Evolutionary conservation across 1,140 invertebrate genomes (phyloP), one percentile per base, ranked within the genome.

Genomic region (Caligus rogercresseyi): DNA sequence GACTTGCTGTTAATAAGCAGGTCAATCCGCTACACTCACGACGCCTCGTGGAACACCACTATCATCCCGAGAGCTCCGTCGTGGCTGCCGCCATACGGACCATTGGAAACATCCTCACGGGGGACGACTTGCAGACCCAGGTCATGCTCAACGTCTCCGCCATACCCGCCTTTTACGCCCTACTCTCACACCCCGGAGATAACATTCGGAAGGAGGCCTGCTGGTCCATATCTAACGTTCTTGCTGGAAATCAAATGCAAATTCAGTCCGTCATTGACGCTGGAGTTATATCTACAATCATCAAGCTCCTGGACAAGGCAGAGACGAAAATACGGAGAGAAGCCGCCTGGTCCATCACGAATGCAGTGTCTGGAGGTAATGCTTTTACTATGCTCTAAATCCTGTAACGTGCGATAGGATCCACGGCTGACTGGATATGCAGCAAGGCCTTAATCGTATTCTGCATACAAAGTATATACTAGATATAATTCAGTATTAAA

Each of bases 201-300:
- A 81, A 83, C 21, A 83, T 96, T 54, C 80, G 86, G 58, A 98
- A 98, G 77, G 94, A 98, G 75, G 89, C 92, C 3, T 96, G 91
- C 72, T 98, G 94, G 93, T 95, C 93, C 52, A 85, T 98, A 66
- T 96, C 91, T 43, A 98, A 98, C 75, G 95, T 98, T 58, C 95
- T 93, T 1, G 93, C 93, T 60, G 93, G 94, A 55, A 97, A 96
- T 76, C 80, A 86, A 54, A 80, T 83, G 68, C 94, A 97, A 77
- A 92, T 94, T 67, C 86, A 95, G 84, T 84, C 86, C 66, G 89
- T 97, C 4, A 92, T 97, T 69, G 90, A 96, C 76, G 87, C 88
- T 19, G 89, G 93, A 69, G 92, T 97, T 68, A 93, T 97, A 70
- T 89, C 90, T 2, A 79, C 85, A 54, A 75, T 97, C 31, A 92